A percentile compares a stretch with the other conserved stretches of the same genome.
phyloP scores from a whole-genome alignment of 2,797 vertebrate species.

The Sebastolobus altivelis region DNA sequence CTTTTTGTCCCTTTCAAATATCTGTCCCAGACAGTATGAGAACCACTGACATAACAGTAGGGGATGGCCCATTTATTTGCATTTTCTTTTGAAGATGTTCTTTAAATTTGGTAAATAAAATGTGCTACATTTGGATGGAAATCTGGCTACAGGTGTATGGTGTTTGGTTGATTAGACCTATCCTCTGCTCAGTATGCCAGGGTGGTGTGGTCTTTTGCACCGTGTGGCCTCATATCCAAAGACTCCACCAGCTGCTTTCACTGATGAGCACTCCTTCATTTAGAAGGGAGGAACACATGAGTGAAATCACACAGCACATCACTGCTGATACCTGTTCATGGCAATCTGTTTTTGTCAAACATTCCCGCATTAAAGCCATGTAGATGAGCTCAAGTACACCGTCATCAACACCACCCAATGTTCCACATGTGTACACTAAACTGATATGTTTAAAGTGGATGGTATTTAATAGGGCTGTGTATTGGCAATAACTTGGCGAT shows the following conservation, averaged over 20 bases:
- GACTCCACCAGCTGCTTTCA: conserved; percentile 10
- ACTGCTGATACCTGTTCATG: not conserved
- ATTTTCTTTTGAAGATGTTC: not conserved
- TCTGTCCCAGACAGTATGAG: no score
- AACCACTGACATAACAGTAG: no score
- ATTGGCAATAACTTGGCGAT: no score
- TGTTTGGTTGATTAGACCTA: not conserved
- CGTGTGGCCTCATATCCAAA: no score
- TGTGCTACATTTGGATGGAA: not conserved
- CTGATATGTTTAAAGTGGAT: not conserved
- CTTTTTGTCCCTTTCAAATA: no score
- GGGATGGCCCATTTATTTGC: no score
- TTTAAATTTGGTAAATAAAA: not conserved
- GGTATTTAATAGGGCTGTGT: not conserved
- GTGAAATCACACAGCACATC: not conserved
- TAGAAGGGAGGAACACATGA: conserved; percentile 6
- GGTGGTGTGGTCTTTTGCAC: not conserved
- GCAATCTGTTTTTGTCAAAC: not conserved
- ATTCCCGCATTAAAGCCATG: not conserved
- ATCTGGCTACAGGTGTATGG: not conserved
- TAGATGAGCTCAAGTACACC: not conserved
- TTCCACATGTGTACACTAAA: not conserved
- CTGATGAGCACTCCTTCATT: conserved; percentile 16
- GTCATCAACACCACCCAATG: not conserved
- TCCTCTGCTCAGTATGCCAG: not conserved